A percentile compares a stretch with the other conserved stretches of the same genome.
Conservation (phyloP, 2,113 vertebrate species). For the Pheucticus melanocephalus region DNA sequence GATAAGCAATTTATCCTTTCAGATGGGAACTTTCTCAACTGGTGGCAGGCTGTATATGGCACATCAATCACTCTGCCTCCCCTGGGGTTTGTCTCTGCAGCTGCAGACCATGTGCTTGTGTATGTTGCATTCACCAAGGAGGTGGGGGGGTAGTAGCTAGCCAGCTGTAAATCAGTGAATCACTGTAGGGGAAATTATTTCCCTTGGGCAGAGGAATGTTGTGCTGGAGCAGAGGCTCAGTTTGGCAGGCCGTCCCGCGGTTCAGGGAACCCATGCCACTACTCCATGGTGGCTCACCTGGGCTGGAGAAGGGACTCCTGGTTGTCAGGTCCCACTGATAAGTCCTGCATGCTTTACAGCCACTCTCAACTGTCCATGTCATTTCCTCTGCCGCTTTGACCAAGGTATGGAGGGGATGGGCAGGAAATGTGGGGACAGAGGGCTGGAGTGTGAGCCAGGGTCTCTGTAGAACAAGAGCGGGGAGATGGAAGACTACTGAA, state of each 20-base stretch:
- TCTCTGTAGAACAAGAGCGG: not conserved
- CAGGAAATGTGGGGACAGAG: not conserved
- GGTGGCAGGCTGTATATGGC: not conserved
- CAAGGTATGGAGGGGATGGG: not conserved
- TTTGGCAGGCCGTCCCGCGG: not conserved
- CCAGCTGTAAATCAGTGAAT: constrained; percentile 27
- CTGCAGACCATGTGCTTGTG: constrained; percentile 29
- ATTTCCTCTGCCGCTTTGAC: not conserved
- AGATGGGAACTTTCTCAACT: not conserved
- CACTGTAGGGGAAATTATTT: not conserved
- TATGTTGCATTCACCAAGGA: not conserved
- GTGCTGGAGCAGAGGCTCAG: not conserved
- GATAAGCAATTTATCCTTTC: not conserved
- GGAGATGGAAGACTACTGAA: not conserved
- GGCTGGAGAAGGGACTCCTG: not conserved
- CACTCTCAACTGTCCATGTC: fast-evolving
- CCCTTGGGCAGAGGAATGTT: not conserved
- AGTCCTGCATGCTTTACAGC: not conserved
- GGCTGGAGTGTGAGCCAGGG: not conserved
- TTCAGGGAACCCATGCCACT: not conserved
- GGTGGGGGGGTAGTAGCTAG: not conserved
- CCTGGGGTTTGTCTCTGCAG: not conserved
- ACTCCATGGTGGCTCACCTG: not conserved
- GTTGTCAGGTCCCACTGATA: not conserved
- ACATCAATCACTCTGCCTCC: constrained; percentile 10